Conservation (phyloP, 2,797 vertebrate genomes). For the Pipistrellus pygmaeus region DNA sequence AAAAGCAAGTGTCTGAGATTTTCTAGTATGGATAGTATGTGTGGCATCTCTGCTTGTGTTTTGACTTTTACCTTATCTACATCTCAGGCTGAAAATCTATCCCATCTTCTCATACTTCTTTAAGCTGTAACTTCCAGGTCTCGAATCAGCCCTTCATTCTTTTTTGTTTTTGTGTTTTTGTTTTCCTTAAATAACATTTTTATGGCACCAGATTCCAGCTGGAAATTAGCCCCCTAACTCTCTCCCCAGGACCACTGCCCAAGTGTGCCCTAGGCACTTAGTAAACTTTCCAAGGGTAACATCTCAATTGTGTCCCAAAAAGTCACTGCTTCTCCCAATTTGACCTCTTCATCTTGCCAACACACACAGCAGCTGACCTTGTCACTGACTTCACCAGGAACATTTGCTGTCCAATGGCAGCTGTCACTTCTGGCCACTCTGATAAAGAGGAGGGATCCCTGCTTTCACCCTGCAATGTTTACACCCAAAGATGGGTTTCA, state of each 20-base stretch:
- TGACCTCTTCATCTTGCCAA: neutral
- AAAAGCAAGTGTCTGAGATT: neutral
- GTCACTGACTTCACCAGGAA: neutral
- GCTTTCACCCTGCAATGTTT: neutral
- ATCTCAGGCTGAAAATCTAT: neutral
- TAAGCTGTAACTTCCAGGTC: neutral
- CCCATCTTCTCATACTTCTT: neutral
- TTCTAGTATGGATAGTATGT: neutral
- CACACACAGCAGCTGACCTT: neutral
- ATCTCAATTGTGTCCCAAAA: neutral
- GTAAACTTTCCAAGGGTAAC: neutral
- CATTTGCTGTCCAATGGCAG: neutral
- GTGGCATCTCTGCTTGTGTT: neutral
- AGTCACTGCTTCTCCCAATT: neutral
- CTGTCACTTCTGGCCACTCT: neutral
- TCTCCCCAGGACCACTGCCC: neutral
- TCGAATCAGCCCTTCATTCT: neutral
- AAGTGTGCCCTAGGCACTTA: neutral
- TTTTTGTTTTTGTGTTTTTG: neutral
- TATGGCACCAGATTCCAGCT: neutral
- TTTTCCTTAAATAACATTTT: neutral
- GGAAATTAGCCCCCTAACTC: neutral
- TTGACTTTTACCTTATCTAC: neutral
- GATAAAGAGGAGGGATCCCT: neutral
- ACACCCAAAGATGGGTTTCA: neutral